Conservation (phyloP, 2,113 vertebrate genomes). For the Actenoides hombroni region DNA sequence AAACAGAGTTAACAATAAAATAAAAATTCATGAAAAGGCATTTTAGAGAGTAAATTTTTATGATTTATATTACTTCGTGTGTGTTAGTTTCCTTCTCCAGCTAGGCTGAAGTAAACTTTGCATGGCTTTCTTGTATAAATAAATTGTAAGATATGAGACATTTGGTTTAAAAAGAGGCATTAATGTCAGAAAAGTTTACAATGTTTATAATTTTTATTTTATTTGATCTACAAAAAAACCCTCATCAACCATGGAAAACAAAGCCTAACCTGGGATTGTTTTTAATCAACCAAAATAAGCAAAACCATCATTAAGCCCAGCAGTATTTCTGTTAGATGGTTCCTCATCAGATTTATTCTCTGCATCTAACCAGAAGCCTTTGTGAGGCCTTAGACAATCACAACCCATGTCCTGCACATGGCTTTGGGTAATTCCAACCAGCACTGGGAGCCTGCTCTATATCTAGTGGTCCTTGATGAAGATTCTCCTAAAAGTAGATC, state of each 20-base stretch:
- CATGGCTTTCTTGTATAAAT: neutral
- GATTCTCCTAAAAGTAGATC: neutral
- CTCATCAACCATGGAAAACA: neutral
- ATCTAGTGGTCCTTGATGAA: neutral
- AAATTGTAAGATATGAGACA: neutral
- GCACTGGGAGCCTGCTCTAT: rapidly evolving
- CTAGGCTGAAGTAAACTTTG: neutral
- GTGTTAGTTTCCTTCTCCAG: neutral
- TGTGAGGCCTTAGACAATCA: neutral
- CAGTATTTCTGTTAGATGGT: neutral
- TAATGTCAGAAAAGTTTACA: neutral
- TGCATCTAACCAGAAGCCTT: neutral
- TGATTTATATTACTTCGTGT: neutral
- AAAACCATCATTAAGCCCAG: neutral
- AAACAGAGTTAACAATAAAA: neutral
- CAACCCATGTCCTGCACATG: neutral
- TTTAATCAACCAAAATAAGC: neutral
- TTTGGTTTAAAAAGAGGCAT: neutral
- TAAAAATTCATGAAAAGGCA: neutral
- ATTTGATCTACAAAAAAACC: neutral
- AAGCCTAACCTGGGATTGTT: neutral
- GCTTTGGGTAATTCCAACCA: neutral
- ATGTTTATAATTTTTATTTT: neutral
- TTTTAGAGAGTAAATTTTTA: neutral
- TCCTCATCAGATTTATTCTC: neutral